Evolutionary conservation across 2,888 invertebrate species (phyloP).

Genomic region (Lacanobia wlatinum): DNA sequence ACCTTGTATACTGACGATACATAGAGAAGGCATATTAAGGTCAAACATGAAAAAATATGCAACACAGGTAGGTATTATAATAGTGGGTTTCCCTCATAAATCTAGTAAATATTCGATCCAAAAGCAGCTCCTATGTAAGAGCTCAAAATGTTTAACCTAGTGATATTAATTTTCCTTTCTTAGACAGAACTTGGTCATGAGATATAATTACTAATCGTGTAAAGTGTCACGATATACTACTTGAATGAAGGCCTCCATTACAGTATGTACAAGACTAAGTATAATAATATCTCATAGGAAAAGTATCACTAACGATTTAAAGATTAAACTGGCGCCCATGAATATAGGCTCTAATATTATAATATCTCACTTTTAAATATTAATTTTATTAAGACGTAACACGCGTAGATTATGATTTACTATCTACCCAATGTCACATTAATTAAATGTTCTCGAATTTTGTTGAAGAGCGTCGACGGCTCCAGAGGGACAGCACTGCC

Average conservation of each 20-base stretch:
- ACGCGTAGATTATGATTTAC: constrained; percentile 49
- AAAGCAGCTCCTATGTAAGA: constrained; percentile 72
- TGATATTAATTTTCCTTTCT: constrained; percentile 79
- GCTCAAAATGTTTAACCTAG: constrained; percentile 77
- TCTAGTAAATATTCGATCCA: constrained; percentile 72
- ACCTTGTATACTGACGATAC: constrained; percentile 19
- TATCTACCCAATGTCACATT: constrained; percentile 53
- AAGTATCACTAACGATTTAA: constrained; percentile 77
- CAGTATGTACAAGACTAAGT: constrained; percentile 77
- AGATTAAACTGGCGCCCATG: constrained; percentile 62
- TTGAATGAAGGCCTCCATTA: constrained; percentile 88
- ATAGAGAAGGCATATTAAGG: constrained; percentile 40
- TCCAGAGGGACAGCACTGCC: constrained; percentile 2
- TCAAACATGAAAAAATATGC: constrained; percentile 56
- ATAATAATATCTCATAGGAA: constrained; percentile 79
- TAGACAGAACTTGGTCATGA: constrained; percentile 86
- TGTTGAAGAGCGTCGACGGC: constrained; percentile 45
- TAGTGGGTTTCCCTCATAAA: constrained; percentile 54
- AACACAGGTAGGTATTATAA: constrained; percentile 46
- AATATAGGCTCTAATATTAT: constrained; percentile 52
- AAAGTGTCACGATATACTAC: constrained; percentile 74
- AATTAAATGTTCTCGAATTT: constrained; percentile 43
- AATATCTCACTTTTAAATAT: constrained; percentile 67
- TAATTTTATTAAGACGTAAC: constrained; percentile 53
- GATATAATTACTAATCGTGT: constrained; percentile 74